These are phyloP conservation scores for Automeris io DNA, from an alignment of 2,888 invertebrate genomes.

Conservation along the genomic window DNA sequence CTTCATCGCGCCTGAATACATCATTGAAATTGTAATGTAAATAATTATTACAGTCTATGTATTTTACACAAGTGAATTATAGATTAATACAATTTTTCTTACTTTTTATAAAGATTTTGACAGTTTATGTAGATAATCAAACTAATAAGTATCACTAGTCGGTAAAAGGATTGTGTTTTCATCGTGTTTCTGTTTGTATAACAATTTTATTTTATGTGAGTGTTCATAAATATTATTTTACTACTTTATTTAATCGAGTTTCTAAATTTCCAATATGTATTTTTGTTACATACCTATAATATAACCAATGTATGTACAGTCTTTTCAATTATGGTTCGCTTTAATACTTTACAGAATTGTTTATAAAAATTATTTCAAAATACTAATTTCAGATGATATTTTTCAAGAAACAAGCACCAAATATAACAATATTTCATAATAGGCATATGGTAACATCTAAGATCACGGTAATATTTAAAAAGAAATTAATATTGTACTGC, in stretches of 20 bases:
- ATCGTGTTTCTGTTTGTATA: neutral
- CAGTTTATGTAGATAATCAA: neutral
- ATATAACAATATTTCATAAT: too few species aligned
- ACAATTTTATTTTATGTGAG: neutral
- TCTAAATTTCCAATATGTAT: neutral
- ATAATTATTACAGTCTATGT: neutral
- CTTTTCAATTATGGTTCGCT: too few species aligned
- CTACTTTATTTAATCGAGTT: neutral
- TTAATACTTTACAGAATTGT: too few species aligned
- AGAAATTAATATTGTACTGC: too few species aligned
- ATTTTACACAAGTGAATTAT: neutral
- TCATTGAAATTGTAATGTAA: neutral
- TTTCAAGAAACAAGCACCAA: too few species aligned
- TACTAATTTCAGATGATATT: too few species aligned
- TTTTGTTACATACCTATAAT: too few species aligned
- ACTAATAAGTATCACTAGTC: conserved; percentile 1
- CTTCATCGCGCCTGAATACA: conserved; percentile 12
- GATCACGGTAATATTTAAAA: too few species aligned
- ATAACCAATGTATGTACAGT: too few species aligned
- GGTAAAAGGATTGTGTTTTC: neutral
- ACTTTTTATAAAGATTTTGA: neutral
- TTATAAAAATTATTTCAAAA: too few species aligned
- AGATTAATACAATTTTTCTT: neutral
- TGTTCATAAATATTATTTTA: neutral
- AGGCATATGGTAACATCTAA: too few species aligned